Evolutionary conservation across 2,888 invertebrate species (phyloP).

Genomic region (Pocota personata): DNA sequence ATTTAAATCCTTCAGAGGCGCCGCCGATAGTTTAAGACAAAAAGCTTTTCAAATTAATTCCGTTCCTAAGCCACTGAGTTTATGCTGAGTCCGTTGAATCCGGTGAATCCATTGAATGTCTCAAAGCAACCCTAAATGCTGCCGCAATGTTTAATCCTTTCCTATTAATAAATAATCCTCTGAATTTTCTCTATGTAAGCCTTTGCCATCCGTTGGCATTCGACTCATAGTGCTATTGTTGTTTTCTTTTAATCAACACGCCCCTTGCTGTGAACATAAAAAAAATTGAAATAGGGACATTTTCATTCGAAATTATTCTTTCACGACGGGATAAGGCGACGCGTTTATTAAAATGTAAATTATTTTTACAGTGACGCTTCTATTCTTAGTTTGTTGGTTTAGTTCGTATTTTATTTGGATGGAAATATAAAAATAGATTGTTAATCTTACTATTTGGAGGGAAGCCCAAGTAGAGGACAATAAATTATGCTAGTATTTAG

Average conservation of each 20-base stretch:
- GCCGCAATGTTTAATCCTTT: conserved; percentile 7
- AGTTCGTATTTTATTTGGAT: conserved; percentile 19
- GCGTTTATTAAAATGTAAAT: conserved; percentile 54
- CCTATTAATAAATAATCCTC: conserved; percentile 38
- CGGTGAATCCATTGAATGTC: neutral
- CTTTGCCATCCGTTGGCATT: neutral
- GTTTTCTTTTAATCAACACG: conserved; percentile 47
- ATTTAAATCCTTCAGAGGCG: neutral
- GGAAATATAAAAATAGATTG: conserved; percentile 17
- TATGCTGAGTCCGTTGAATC: neutral
- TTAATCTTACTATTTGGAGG: neutral
- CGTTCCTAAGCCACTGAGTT: neutral
- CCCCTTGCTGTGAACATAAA: conserved; percentile 20
- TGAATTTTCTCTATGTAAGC: neutral
- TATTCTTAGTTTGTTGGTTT: conserved; percentile 21
- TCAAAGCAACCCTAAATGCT: neutral
- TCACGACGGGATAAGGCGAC: conserved; percentile 28
- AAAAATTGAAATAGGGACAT: conserved; percentile 8
- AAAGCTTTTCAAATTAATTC: neutral
- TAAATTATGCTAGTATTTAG: neutral
- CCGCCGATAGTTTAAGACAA: conserved; percentile 1
- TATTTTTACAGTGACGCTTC: conserved; percentile 29
- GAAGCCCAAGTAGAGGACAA: neutral
- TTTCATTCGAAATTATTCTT: conserved; percentile 7
- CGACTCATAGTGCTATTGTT: neutral